phyloP scores from a whole-genome alignment of 2,113 vertebrate species.

The Gavialis gangeticus region DNA sequence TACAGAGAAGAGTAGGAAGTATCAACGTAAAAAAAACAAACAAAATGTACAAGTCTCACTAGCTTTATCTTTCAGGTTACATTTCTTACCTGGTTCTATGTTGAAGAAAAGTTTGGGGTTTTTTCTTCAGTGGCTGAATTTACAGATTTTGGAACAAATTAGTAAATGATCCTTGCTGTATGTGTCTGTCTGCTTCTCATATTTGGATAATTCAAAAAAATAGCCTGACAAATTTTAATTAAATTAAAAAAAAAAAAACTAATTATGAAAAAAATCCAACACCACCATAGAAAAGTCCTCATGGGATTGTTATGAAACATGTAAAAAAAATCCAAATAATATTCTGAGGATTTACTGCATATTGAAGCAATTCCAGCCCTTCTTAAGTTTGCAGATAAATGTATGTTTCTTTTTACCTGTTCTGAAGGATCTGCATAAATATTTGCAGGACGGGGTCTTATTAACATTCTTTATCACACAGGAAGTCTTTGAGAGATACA shows the following conservation, averaged over 20 bases:
- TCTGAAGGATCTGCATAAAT: no score
- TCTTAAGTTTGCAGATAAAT: not conserved
- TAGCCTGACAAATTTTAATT: not conserved
- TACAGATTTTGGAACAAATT: not conserved
- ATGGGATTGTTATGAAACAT: not conserved
- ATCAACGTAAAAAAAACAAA: not conserved
- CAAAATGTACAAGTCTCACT: not conserved
- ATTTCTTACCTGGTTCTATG: rapidly evolving
- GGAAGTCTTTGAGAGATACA: rapidly evolving
- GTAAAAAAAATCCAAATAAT: not conserved
- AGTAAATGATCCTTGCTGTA: not conserved
- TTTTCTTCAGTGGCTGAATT: not conserved
- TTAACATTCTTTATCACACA: not conserved
- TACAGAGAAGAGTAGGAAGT: not conserved
- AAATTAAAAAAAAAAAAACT: not conserved
- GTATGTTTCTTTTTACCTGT: not conserved
- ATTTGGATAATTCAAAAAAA: not conserved
- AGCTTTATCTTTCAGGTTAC: not conserved
- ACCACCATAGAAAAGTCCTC: not conserved
- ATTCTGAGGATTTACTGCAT: not conserved
- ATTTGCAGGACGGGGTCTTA: not conserved
- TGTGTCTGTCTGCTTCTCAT: not conserved
- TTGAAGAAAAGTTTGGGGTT: not conserved
- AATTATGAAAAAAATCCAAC: no score
- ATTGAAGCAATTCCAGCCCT: not conserved